phyloP scores from a whole-genome alignment of 2,888 invertebrate genomes.

The Drosophila subsilvestris region DNA sequence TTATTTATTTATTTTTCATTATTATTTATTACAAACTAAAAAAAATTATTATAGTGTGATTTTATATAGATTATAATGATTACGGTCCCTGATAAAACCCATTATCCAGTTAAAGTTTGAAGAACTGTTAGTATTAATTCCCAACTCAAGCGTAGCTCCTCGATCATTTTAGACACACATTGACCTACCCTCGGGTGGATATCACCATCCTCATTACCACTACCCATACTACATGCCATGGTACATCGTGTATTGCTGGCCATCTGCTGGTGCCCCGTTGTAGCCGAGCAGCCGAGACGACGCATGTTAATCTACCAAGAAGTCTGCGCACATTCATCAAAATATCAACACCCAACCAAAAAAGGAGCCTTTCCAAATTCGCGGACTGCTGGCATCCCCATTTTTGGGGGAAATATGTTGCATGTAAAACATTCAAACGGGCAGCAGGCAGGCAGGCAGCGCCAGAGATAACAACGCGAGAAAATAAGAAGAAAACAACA shows the following conservation, averaged over 20 bases:
- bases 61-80: no score
- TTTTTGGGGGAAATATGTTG: slow-evolving; percentile 55
- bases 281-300: background rate
- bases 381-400: slow-evolving; percentile 13
- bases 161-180: background rate
- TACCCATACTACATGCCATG: background rate
- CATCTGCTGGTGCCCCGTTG: background rate
- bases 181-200: background rate
- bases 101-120: background rate
- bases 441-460: no score
- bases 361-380: slow-evolving; percentile 71
- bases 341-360: slow-evolving; percentile 66
- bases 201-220: background rate
- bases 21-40: no score
- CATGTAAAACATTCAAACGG: slow-evolving; percentile 57
- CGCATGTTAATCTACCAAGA: background rate
- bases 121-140: background rate
- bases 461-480: slow-evolving; percentile 29
- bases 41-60: no score
- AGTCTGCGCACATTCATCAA: slow-evolving; percentile 62
- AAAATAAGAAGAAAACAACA: slow-evolving; percentile 2
- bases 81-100: no score
- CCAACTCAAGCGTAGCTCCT: background rate
- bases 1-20: no score
- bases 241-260: background rate